Evolutionary conservation across 2,113 vertebrate genomes (phyloP).

Genomic region (Eidolon helvum): DNA sequence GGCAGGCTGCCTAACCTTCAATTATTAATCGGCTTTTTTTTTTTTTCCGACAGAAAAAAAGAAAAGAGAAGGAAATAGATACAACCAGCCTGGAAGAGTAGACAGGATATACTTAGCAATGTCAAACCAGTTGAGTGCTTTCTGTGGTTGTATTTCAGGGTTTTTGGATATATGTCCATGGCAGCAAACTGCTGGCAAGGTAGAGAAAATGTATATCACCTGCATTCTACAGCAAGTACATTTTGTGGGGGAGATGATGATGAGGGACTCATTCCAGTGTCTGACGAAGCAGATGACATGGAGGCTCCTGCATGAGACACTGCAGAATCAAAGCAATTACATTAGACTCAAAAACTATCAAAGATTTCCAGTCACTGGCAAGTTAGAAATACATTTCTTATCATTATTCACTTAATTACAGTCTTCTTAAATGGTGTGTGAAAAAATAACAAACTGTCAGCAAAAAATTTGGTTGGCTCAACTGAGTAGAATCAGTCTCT

Average conservation of each 20-base stretch:
- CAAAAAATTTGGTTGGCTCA: background rate
- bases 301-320: slow-evolving; percentile 95
- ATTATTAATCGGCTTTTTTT: slow-evolving; percentile 83
- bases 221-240: slow-evolving; percentile 97
- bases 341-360: background rate
- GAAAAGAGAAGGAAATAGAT: slow-evolving; percentile 70
- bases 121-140: slow-evolving; percentile 90
- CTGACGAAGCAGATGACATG: slow-evolving; percentile 96
- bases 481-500: background rate
- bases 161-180: slow-evolving; percentile 83
- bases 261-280: slow-evolving; percentile 97
- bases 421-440: background rate
- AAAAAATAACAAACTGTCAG: background rate
- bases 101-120: slow-evolving; percentile 85
- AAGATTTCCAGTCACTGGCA: background rate
- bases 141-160: slow-evolving; percentile 85
- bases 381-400: background rate
- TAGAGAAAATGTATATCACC: slow-evolving; percentile 91
- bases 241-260: slow-evolving; percentile 96
- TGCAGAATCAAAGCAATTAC: slow-evolving; percentile 56
- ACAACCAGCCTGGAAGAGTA: slow-evolving; percentile 82
- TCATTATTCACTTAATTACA: background rate
- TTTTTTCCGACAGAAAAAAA: slow-evolving; percentile 80
- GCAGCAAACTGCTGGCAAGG: slow-evolving; percentile 87
- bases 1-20: slow-evolving; percentile 85